Evolutionary conservation across 2,797 vertebrate genomes (phyloP).

Genomic region (Amblyopsis hoosieri): DNA sequence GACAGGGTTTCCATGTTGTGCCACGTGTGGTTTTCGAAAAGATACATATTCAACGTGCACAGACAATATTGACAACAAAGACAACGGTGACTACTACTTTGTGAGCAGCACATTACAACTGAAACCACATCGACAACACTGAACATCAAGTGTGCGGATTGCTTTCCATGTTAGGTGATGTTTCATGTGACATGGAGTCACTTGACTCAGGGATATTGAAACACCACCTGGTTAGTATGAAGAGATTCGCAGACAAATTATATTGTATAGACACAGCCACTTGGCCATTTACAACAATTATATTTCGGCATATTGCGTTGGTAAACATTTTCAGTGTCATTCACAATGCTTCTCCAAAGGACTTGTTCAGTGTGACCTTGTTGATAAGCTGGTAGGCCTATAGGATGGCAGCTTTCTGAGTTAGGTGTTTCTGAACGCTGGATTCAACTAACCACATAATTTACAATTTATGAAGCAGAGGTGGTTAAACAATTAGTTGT

Average conservation of each 20-base stretch:
- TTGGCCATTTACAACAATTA: too few species aligned
- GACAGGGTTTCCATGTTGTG: slow-evolving; percentile 51
- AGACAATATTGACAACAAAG: slow-evolving; percentile 59
- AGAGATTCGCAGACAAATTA: background rate
- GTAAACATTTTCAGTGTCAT: background rate
- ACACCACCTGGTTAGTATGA: background rate
- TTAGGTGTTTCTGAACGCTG: too few species aligned
- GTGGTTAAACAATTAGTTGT: background rate
- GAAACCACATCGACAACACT: slow-evolving; percentile 11
- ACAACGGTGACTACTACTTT: slow-evolving; percentile 41
- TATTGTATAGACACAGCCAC: too few species aligned
- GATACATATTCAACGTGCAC: slow-evolving; percentile 51
- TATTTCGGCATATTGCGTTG: background rate
- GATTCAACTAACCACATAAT: too few species aligned
- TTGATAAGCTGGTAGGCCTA: background rate
- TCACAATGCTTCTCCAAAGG: background rate
- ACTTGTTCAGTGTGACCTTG: background rate
- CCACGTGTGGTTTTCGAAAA: slow-evolving; percentile 41
- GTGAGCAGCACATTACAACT: slow-evolving; percentile 5
- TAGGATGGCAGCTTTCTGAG: background rate
- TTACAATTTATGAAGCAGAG: background rate
- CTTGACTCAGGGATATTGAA: background rate
- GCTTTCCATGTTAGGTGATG: background rate
- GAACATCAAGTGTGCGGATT: slow-evolving; percentile 7
- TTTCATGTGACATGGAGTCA: background rate